phyloP scores from a whole-genome alignment of 2,113 vertebrate genomes.

The Ammospiza nelsoni region DNA sequence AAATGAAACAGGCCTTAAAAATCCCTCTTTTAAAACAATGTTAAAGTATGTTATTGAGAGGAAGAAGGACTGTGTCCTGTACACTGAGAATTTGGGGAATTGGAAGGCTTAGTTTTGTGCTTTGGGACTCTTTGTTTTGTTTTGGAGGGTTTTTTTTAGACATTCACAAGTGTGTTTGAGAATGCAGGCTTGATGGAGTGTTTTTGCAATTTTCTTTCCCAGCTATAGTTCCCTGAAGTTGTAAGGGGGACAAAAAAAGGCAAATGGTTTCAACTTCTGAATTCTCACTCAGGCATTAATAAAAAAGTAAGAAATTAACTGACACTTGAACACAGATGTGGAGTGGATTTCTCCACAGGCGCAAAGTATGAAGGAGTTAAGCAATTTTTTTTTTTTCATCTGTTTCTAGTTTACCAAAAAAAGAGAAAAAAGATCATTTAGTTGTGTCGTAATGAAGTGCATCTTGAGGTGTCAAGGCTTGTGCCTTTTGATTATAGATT shows the following conservation, averaged over 20 bases:
- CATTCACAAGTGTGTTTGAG: not conserved
- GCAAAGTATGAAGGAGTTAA: constrained; percentile 46
- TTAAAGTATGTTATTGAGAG: not conserved
- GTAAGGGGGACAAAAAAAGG: not conserved
- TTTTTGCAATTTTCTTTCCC: constrained; percentile 5
- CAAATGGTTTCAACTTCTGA: constrained; percentile 37
- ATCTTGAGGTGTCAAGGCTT: constrained; percentile 71
- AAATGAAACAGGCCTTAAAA: constrained; percentile 47
- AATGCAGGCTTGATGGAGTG: not conserved
- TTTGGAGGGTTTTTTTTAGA: not conserved
- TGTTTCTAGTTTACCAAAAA: constrained; percentile 71
- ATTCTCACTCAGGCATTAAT: constrained; percentile 38
- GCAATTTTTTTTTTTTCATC: constrained; percentile 42
- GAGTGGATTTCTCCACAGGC: constrained; percentile 53
- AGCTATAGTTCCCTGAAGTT: not conserved
- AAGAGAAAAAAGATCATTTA: constrained; percentile 36
- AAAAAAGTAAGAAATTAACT: constrained; percentile 64
- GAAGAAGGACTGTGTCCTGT: not conserved
- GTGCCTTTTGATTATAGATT: constrained; percentile 77
- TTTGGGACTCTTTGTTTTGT: not conserved
- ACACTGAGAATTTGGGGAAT: not conserved
- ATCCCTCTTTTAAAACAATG: not conserved
- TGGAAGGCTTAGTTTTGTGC: not conserved
- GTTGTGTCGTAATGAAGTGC: constrained; percentile 71
- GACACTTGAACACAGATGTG: constrained; percentile 41